phyloP scores from a whole-genome alignment of 2,888 invertebrate species.

The Diaperis boleti region DNA sequence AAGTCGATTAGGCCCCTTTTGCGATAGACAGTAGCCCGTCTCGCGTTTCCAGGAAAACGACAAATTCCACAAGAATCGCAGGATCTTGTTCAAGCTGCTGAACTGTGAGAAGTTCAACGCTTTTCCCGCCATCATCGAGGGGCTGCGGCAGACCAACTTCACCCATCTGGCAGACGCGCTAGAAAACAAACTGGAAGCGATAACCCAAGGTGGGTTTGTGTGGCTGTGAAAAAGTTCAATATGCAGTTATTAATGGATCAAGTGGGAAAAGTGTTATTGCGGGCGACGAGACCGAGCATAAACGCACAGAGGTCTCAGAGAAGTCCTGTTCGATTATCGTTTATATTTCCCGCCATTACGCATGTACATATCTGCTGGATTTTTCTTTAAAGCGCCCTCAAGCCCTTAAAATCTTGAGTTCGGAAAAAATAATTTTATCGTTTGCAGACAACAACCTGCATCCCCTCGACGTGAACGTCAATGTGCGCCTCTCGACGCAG shows the following conservation, averaged over 20 bases:
- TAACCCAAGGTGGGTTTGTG: slow-evolving; percentile 7
- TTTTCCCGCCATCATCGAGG: slow-evolving; percentile 13
- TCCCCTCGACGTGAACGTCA: slow-evolving; percentile 16
- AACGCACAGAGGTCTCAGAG: too few relatives aligned
- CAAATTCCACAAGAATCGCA: slow-evolving; percentile 21
- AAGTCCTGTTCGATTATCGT: too few relatives aligned
- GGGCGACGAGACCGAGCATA: too few relatives aligned
- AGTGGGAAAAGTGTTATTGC: too few relatives aligned
- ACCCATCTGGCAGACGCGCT: slow-evolving; percentile 1
- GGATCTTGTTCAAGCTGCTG: slow-evolving; percentile 30
- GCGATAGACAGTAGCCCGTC: too few relatives aligned
- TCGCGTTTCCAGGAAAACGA: slow-evolving; percentile 22
- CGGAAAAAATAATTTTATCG: too few relatives aligned
- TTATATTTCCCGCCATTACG: too few relatives aligned
- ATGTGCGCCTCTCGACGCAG: slow-evolving; percentile 21
- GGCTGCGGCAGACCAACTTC: background rate
- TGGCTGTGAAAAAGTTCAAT: too few relatives aligned
- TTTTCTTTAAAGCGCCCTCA: too few relatives aligned
- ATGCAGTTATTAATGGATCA: too few relatives aligned
- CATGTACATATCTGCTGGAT: too few relatives aligned
- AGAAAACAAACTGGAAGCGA: slow-evolving; percentile 14
- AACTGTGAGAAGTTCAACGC: slow-evolving; percentile 9
- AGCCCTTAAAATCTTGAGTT: too few relatives aligned
- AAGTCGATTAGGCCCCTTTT: background rate
- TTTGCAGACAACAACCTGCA: slow-evolving; percentile 11